Evolutionary conservation across 2,113 vertebrate species (phyloP).

Genomic region (Platysteira castanea): DNA sequence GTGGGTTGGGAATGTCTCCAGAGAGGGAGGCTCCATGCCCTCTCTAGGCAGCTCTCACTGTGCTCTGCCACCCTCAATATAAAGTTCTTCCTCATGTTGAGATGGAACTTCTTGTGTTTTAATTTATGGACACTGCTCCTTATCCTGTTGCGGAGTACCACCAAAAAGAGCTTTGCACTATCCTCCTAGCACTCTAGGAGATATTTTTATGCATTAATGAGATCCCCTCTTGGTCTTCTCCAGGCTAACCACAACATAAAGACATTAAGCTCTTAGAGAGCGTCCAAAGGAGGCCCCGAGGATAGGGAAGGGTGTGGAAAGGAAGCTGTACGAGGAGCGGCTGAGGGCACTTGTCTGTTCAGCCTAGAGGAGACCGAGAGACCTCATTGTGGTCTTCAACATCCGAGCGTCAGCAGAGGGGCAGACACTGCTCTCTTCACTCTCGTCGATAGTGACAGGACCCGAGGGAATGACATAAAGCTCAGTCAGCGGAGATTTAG

Average conservation of each 20-base stretch:
- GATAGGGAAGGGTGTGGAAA: neutral
- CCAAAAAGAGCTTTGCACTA: neutral
- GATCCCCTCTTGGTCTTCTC: neutral
- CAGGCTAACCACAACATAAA: neutral
- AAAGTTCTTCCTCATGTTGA: neutral
- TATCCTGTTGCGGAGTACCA: neutral
- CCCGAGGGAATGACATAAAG: neutral
- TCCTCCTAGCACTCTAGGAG: neutral
- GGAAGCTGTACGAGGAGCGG: neutral
- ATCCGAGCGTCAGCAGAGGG: neutral
- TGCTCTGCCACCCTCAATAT: neutral
- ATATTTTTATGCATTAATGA: neutral
- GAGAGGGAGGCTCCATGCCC: neutral
- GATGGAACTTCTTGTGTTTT: neutral
- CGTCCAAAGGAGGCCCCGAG: accelerated
- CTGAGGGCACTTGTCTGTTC: neutral
- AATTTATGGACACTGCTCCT: neutral
- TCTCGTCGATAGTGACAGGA: neutral
- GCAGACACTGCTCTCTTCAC: neutral
- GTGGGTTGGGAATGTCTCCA: neutral
- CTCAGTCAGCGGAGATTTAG: neutral
- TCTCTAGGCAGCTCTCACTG: neutral
- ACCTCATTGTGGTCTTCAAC: neutral
- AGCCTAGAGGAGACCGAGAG: neutral
- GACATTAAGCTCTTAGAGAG: neutral